A percentile compares a stretch with the other conserved stretches of the same genome.
Evolutionary conservation across 2,113 vertebrate species (phyloP).

Genomic region (Shinisaurus crocodilurus): DNA sequence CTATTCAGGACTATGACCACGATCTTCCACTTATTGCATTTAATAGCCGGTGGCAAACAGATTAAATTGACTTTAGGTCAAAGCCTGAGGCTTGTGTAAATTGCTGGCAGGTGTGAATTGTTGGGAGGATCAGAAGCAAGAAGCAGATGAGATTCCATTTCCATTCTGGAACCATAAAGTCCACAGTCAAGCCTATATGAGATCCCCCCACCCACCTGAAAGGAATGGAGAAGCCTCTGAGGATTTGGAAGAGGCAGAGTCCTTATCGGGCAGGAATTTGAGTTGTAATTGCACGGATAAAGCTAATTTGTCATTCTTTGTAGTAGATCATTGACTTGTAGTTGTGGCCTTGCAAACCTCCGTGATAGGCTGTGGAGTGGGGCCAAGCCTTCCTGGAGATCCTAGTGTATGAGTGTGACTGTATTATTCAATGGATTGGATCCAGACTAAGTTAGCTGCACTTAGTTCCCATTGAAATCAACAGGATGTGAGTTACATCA

Average conservation of each 20-base stretch:
- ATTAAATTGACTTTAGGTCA: constrained; percentile 3
- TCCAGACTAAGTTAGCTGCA: neutral
- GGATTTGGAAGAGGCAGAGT: too few species aligned
- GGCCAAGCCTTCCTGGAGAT: too few species aligned
- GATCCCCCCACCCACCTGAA: neutral
- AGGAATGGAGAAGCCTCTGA: neutral
- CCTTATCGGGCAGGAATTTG: neutral
- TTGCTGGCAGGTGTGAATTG: neutral
- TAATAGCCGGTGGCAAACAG: neutral
- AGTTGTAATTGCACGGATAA: neutral
- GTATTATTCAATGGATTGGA: neutral
- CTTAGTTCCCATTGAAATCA: neutral
- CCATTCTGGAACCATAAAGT: neutral
- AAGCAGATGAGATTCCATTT: neutral
- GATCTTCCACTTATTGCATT: neutral
- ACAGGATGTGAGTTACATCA: neutral
- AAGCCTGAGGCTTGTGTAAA: neutral
- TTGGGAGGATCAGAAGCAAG: neutral
- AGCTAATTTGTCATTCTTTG: neutral
- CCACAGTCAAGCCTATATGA: neutral
- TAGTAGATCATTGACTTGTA: neutral
- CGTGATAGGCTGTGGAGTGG: too few species aligned
- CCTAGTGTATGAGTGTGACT: neutral
- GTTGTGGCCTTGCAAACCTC: too few species aligned
- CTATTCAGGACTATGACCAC: neutral